These are phyloP conservation scores for Agonum fuliginosum DNA, from an alignment of 2,888 invertebrate species.

Conservation along the genomic window DNA sequence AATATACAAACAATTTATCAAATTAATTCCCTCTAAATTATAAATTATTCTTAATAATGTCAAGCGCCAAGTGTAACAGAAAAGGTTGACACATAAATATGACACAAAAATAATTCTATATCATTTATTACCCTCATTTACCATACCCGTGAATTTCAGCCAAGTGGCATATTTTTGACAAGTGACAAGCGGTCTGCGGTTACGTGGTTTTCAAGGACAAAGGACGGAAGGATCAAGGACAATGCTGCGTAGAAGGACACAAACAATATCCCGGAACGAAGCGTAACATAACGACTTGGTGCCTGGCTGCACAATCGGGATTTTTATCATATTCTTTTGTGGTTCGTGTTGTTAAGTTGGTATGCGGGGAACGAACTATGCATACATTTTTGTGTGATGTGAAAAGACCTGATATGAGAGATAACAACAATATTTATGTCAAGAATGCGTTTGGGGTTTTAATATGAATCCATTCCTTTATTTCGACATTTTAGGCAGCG, in stretches of 20 bases:
- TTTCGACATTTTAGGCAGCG: too few species aligned
- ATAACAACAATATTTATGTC: conserved; percentile 1
- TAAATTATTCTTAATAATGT: not conserved
- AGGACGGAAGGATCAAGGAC: conserved; percentile 1
- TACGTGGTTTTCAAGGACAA: not conserved
- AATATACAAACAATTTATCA: not conserved
- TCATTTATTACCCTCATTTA: not conserved
- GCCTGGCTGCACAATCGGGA: not conserved
- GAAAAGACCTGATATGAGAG: not conserved
- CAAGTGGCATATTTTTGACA: conserved; percentile 18
- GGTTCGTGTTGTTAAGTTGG: not conserved
- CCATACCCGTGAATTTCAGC: not conserved
- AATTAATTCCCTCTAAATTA: not conserved
- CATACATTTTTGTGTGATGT: not conserved
- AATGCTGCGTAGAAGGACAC: not conserved
- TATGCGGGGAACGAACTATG: not conserved
- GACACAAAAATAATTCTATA: conserved; percentile 3
- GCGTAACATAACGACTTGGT: not conserved
- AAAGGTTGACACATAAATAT: not conserved
- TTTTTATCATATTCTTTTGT: not conserved
- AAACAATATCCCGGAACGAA: not conserved
- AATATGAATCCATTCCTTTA: too few species aligned
- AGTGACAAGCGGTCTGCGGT: not conserved
- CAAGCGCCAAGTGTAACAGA: not conserved
- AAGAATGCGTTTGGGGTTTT: too few species aligned